phyloP scores from a whole-genome alignment of 2,888 invertebrate genomes.

The Temnothorax rugatulus region DNA sequence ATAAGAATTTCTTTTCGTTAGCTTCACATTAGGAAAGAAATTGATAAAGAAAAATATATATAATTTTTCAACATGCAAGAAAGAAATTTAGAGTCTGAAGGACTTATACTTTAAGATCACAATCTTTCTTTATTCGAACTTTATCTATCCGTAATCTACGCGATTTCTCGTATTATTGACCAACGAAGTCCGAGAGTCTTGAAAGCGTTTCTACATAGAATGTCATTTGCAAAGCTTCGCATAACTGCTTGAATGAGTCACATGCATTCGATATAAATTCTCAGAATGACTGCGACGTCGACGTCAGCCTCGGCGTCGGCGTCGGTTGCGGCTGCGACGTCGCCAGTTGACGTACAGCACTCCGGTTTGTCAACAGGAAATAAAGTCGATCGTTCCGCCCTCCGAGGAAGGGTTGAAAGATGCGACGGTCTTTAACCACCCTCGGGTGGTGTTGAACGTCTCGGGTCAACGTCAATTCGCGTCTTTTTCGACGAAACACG shows the following conservation, averaged over 20 bases:
- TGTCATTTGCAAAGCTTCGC: slow-evolving; percentile 40
- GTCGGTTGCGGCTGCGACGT: not conserved
- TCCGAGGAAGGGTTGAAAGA: not conserved
- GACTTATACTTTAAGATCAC: not conserved
- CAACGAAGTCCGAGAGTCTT: not conserved
- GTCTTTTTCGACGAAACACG: slow-evolving; percentile 18
- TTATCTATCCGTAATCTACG: not conserved
- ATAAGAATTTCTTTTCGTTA: slow-evolving; percentile 3
- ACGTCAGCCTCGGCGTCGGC: slow-evolving; percentile 5
- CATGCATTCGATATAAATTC: slow-evolving; percentile 49
- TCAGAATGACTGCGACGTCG: slow-evolving; percentile 30
- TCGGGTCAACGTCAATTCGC: slow-evolving; percentile 18
- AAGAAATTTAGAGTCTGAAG: not conserved
- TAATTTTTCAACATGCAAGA: not conserved
- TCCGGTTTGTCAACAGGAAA: slow-evolving; percentile 56
- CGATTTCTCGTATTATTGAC: slow-evolving; percentile 26
- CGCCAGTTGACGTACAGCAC: slow-evolving; percentile 44
- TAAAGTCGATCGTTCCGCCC: slow-evolving; percentile 29
- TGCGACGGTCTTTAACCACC: not conserved
- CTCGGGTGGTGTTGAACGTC: not conserved
- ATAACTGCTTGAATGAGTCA: slow-evolving; percentile 51
- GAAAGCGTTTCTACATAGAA: slow-evolving; percentile 26
- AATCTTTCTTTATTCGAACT: not conserved
- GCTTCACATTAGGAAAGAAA: not conserved
- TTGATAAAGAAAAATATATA: not conserved